phyloP scores from a whole-genome alignment of 2,888 invertebrate species.

The Cremastinae sp. region DNA sequence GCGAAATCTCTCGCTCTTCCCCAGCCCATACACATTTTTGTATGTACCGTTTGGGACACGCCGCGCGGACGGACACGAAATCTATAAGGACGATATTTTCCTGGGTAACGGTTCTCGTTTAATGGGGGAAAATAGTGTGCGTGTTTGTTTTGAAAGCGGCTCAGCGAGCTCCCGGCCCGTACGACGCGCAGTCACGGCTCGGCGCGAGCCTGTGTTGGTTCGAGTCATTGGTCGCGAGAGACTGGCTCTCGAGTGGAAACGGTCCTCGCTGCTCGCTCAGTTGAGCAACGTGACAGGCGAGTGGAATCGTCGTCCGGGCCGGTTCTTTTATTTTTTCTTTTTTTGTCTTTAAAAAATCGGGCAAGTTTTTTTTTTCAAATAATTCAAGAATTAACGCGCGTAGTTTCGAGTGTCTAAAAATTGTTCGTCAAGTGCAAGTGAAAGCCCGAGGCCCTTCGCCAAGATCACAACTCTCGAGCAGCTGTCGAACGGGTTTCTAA shows the following conservation, averaged over 20 bases:
- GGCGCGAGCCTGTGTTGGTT: neutral
- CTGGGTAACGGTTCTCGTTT: too few relatives aligned
- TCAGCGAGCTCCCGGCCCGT: neutral
- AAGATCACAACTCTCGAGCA: too few relatives aligned
- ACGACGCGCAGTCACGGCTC: neutral
- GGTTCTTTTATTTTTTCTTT: neutral
- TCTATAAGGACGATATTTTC: neutral
- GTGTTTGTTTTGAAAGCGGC: neutral
- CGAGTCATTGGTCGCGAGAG: constrained; percentile 7
- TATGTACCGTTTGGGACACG: too few relatives aligned
- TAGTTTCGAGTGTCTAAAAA: too few relatives aligned
- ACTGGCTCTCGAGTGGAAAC: constrained; percentile 42
- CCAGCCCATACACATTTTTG: too few relatives aligned
- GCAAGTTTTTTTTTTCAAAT: too few relatives aligned
- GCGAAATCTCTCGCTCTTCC: too few relatives aligned
- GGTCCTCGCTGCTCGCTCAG: constrained; percentile 13
- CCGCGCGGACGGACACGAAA: too few relatives aligned
- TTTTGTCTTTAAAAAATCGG: neutral
- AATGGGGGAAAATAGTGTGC: neutral
- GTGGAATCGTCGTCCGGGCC: neutral
- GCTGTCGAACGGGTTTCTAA: too few relatives aligned
- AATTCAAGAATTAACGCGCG: too few relatives aligned
- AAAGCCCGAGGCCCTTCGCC: too few relatives aligned
- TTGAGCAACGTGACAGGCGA: constrained; percentile 35
- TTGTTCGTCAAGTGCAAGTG: too few relatives aligned